Percentiles rank a stretch among this genome's conserved stretches.
These are phyloP conservation scores for Byasa hedistus DNA, from an alignment of 2,888 invertebrate species.

Conservation along the genomic window DNA sequence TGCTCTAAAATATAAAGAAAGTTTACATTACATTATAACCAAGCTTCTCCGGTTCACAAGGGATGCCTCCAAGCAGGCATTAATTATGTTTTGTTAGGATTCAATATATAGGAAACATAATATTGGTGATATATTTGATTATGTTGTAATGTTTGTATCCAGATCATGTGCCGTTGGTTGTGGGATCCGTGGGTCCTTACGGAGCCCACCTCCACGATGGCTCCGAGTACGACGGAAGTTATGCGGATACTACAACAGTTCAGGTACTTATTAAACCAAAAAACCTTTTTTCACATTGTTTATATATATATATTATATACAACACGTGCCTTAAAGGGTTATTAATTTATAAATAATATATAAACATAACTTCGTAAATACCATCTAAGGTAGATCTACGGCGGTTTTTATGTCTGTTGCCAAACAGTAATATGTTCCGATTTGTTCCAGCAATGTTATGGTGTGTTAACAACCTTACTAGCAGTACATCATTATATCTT, in stretches of 20 bases:
- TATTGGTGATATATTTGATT: conserved; percentile 29
- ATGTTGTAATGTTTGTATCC: conserved; percentile 33
- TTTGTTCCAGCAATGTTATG: too few relatives aligned
- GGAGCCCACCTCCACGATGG: conserved; percentile 94
- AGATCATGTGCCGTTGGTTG: conserved; percentile 81
- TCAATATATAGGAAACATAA: conserved; percentile 43
- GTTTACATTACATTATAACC: conserved; percentile 63
- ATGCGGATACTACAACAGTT: conserved; percentile 83
- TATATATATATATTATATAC: not conserved
- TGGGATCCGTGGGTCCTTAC: conserved; percentile 95
- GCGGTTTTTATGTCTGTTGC: too few relatives aligned
- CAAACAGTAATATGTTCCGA: too few relatives aligned
- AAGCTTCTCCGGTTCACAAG: conserved; percentile 58
- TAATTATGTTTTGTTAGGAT: conserved; percentile 71
- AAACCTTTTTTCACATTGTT: not conserved
- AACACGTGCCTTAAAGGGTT: not conserved
- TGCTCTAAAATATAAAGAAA: conserved; percentile 57
- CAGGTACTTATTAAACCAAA: conserved; percentile 60
- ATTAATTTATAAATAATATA: too few relatives aligned
- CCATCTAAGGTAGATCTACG: too few relatives aligned
- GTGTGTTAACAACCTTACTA: too few relatives aligned
- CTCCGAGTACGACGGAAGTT: conserved; percentile 95
- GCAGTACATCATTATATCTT: too few relatives aligned
- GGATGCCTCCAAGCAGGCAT: conserved; percentile 75
- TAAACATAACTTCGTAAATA: too few relatives aligned